Evolutionary conservation across 2,888 invertebrate genomes (phyloP).

Genomic region (Resseliella maxima): DNA sequence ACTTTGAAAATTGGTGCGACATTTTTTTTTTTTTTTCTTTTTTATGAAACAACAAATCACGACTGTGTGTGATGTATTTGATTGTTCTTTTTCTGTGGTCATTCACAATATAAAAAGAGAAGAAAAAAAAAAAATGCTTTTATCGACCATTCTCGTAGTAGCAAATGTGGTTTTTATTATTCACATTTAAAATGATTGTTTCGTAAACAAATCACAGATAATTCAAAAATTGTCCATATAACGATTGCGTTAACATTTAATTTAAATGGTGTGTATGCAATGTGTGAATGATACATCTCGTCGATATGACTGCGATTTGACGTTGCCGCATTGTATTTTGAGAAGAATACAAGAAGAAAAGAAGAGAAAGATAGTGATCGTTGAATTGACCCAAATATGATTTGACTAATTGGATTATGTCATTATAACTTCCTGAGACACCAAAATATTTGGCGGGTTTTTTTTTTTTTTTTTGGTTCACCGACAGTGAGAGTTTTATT

Average conservation of each 20-base stretch:
- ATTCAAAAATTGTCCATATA: neutral
- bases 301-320: neutral
- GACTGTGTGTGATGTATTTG: neutral
- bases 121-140: too few relatives aligned
- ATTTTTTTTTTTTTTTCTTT: too few relatives aligned
- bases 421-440: neutral
- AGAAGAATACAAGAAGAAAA: too few relatives aligned
- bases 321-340: too few relatives aligned
- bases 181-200: neutral
- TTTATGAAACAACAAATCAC: neutral
- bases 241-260: conserved; percentile 6
- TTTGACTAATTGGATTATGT: neutral
- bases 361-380: neutral
- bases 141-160: too few relatives aligned
- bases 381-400: neutral
- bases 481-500: neutral
- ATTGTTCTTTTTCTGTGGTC: too few relatives aligned
- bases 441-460: too few relatives aligned
- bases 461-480: too few relatives aligned
- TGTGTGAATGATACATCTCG: neutral
- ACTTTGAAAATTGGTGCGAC: neutral
- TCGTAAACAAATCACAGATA: neutral
- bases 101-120: too few relatives aligned
- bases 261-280: neutral
- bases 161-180: neutral